A percentile compares a stretch with the other conserved stretches of the same genome.
Conservation (phyloP, 2,888 invertebrate genomes). For the Panopea generosa region DNA sequence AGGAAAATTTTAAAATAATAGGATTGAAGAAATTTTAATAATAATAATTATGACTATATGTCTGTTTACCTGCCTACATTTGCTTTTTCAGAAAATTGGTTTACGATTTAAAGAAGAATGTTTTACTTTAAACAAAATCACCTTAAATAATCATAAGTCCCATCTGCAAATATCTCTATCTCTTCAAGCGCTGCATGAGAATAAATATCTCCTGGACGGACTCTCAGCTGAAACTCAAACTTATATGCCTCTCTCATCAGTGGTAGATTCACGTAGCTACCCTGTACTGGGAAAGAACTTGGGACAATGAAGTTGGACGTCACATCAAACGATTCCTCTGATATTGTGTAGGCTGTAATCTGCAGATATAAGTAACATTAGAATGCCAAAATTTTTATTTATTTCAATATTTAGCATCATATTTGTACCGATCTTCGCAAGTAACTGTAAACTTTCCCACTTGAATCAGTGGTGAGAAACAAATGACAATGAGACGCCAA, state of each 20-base stretch:
- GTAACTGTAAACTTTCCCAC: too few species aligned
- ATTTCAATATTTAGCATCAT: too few species aligned
- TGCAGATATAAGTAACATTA: slow-evolving; percentile 34
- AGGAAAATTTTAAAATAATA: too few species aligned
- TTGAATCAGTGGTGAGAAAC: too few species aligned
- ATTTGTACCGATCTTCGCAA: too few species aligned
- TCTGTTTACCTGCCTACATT: too few species aligned
- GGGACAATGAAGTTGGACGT: slow-evolving; percentile 66
- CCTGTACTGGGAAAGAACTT: slow-evolving; percentile 51
- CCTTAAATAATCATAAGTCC: slow-evolving; percentile 11
- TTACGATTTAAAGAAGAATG: too few species aligned
- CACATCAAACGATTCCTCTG: slow-evolving; percentile 55
- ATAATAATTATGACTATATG: too few species aligned
- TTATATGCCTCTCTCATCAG: slow-evolving; percentile 58
- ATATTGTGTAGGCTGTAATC: slow-evolving; percentile 64
- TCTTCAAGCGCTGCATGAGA: slow-evolving; percentile 68
- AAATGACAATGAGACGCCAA: too few species aligned
- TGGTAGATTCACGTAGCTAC: slow-evolving; percentile 70
- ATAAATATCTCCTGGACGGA: background rate
- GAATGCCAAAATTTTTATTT: too few species aligned
- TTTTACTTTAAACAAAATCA: slow-evolving; percentile 55
- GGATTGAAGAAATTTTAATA: too few species aligned
- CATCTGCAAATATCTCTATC: slow-evolving; percentile 73
- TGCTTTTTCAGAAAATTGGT: too few species aligned
- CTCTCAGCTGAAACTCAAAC: slow-evolving; percentile 58